These are phyloP conservation scores for Poeciliopsis presidionis DNA, from an alignment of 2,797 vertebrate genomes.

Conservation along the genomic window DNA sequence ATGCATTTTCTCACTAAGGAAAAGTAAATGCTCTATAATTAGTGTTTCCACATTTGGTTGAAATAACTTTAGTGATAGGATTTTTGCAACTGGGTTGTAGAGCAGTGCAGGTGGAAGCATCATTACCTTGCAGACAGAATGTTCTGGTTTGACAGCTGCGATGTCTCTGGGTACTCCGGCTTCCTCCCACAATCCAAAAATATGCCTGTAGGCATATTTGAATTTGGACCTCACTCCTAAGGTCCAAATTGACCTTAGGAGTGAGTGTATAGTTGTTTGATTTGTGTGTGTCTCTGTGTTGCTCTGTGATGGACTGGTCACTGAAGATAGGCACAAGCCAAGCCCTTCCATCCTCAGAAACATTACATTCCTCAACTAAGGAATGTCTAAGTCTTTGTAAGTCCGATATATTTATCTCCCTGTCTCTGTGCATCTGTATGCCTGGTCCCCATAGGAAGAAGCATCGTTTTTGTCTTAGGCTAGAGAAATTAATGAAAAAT, in stretches of 20 bases:
- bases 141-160: neutral
- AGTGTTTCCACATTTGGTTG: neutral
- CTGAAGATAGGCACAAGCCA: no score
- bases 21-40: neutral
- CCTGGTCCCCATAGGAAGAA: no score
- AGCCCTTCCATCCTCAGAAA: no score
- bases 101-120: neutral
- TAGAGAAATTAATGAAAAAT: no score
- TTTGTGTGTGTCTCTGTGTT: neutral
- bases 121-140: neutral
- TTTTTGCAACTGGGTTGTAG: neutral
- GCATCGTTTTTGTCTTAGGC: no score
- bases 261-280: neutral
- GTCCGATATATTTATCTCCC: no score
- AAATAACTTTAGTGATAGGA: neutral
- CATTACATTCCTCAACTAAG: no score
- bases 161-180: neutral
- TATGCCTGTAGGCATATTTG: no score
- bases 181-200: neutral
- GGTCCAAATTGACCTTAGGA: neutral
- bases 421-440: no score
- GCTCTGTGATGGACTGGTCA: neutral
- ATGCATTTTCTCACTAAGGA: neutral
- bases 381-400: no score
- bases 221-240: no score